Conservation (phyloP, 1,140 invertebrate species). For the Scaptomyza pallida region DNA sequence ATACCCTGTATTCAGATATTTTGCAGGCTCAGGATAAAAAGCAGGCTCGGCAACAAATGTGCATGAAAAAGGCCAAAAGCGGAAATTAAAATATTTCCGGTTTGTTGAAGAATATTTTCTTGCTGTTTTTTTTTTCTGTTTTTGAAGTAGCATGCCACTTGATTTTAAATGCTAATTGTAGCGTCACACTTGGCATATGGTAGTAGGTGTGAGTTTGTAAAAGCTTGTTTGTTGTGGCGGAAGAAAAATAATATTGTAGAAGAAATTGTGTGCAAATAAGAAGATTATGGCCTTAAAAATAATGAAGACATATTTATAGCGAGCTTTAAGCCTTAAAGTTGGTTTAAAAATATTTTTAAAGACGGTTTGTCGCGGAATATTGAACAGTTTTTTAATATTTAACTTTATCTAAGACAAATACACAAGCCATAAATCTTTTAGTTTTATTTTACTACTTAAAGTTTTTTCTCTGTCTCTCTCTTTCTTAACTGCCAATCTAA, state of each 20-base stretch:
- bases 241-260: neutral
- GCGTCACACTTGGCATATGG: conserved; percentile 25
- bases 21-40: no score
- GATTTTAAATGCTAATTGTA: conserved; percentile 54
- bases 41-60: conserved; percentile 37
- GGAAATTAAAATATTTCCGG: conserved; percentile 82
- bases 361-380: no score
- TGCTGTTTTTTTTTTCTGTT: neutral
- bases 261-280: conserved; percentile 14
- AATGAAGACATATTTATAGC: neutral
- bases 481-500: neutral
- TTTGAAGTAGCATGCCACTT: conserved; percentile 35
- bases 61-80: conserved; percentile 37
- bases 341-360: no score
- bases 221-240: neutral
- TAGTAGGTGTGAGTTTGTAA: conserved; percentile 12
- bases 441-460: neutral
- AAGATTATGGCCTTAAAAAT: neutral
- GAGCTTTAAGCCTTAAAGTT: neutral
- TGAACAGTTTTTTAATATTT: no score
- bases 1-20: no score
- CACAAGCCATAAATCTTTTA: neutral
- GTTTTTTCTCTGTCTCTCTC: no score
- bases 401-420: neutral
- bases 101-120: conserved; percentile 47